Conservation (phyloP, 2,113 vertebrate species). For the Nycticorax nycticorax region DNA sequence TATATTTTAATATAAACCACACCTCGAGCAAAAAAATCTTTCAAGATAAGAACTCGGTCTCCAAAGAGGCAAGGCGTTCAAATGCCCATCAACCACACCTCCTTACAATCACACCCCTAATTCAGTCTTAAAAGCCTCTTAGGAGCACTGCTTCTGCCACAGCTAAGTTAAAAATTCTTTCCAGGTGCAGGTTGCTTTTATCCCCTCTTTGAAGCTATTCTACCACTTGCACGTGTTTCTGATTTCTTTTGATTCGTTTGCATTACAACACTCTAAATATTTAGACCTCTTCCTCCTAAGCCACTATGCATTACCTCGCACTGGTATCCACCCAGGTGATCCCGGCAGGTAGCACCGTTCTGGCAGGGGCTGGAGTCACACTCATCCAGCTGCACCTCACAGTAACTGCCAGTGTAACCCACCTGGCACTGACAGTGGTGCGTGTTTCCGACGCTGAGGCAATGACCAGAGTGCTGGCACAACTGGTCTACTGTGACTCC, state of each 20-base stretch:
- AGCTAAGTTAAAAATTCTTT: not conserved
- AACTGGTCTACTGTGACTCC: conserved; percentile 76
- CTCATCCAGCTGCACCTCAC: conserved; percentile 85
- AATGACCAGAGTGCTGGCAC: conserved; percentile 85
- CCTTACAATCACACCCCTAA: not conserved
- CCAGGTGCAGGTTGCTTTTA: not conserved
- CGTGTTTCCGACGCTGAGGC: conserved; percentile 77
- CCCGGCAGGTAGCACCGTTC: conserved; percentile 80
- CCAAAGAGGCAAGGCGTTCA: not conserved
- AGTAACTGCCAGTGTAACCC: conserved; percentile 92
- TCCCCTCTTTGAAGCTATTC: not conserved
- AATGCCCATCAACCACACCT: not conserved
- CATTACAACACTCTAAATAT: not conserved
- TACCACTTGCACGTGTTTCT: not conserved
- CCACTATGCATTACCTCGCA: conserved; percentile 70
- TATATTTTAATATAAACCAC: not conserved
- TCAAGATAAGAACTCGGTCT: not conserved
- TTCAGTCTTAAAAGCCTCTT: not conserved
- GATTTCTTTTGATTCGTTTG: not conserved
- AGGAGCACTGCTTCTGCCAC: not conserved
- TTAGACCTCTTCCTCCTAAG: not conserved
- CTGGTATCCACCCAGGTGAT: conserved; percentile 77
- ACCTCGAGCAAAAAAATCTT: not conserved
- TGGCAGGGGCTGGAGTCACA: conserved; percentile 83
- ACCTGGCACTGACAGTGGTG: conserved; percentile 86